Base-by-base conservation (phyloP, 2,888 invertebrate species). In the Drosophila gaucha region DNA sequence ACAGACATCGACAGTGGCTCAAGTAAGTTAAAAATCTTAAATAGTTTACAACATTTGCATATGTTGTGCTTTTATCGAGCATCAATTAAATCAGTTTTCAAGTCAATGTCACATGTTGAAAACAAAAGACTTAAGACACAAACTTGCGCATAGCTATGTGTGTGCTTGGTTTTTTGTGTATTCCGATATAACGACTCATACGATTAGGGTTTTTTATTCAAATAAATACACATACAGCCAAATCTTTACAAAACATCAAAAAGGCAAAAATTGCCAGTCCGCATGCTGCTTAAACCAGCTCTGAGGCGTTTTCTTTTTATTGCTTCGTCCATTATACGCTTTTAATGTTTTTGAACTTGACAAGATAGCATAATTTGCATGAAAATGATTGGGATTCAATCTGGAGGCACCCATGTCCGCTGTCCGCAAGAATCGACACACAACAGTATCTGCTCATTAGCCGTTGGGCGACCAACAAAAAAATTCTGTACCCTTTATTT, bases 281-380 rank as follows among this genome's bases (percentile, higher is more conserved):
- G 16, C 41, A 4, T 14, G 41, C 41, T 41, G 24, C 41, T 6
- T 14, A 52, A 18, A 39, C n/a, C 52, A 55, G 35, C 26, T 67
- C 24, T n/a, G 20, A 46, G 24, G 38, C 36, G 28, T 51, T 55
- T 50, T 66, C 49, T 43, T 67, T 52, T 74, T 60, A 54, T 54
- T 51, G 49, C 47, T 68, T 58, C 43, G 63, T 65, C 41, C 64
- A 68, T 80, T 80, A 80, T 84, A 69, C 68, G 68, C 54, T 59
- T 74, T 75, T 84, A 84, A 86, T 86, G 85, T 74, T 75, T 87
- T 78, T 67, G 78, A 82, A 76, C 80, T 82, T 83, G 87, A 82
- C 79, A 72, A 83, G 66, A 67, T 72, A 60, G 44, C 63, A 71
- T 65, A 67, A 82, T 87, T 82, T 82, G 79, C 84, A 87, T 87